Evolutionary conservation across 2,113 vertebrate genomes (phyloP), one percentile per base, ranked within the genome.

Genomic region (Dunckerocampus dactyliophorus): DNA sequence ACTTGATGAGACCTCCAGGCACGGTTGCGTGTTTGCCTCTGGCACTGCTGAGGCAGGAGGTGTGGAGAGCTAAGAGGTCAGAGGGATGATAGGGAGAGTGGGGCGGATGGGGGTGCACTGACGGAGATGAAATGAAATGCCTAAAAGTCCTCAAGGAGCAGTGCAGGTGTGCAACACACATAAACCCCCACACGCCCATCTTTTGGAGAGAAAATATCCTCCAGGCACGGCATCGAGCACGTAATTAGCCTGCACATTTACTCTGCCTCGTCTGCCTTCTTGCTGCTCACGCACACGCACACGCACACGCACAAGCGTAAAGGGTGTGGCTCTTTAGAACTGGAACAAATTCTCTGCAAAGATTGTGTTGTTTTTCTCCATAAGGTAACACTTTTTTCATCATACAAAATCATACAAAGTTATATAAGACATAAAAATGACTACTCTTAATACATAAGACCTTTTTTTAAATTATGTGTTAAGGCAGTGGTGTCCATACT

Each of bases 141-240:
- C 75, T 67, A 56, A 66, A 81, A 74, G 28, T 79, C 59, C 75
- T 72, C 57, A 21, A 81, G 73, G 55, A 76, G 78, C 67, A 45
- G 60, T 28, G 17, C 87, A 89, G 87, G 87, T 89, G 87, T 83
- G 68, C 76, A 50, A 63, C 65, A 43, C 48, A 24, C 47, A 1
- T 61, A 8, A n/a, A 62, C 76, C 83, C 71, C 63, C 64, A 76
- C 75, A 80, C 63, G 22, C 72, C 75, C 60, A 55, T 61, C 70
- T n/a, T 77, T 80, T 47, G 42, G 47, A 31, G 75, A 61, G 55
- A 34, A 76, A 75, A 76, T 68, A 13, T 75, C 82, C 85, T 63
- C 52, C 69, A 52, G 83, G 82, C 59, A 62, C 46, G 63, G 58
- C 47, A 42, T 28, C 77, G 59, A 61, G 65, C 72, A 63, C 77